Evolutionary conservation across 2,797 vertebrate genomes (phyloP).

Genomic region (Manis crassicaudata): DNA sequence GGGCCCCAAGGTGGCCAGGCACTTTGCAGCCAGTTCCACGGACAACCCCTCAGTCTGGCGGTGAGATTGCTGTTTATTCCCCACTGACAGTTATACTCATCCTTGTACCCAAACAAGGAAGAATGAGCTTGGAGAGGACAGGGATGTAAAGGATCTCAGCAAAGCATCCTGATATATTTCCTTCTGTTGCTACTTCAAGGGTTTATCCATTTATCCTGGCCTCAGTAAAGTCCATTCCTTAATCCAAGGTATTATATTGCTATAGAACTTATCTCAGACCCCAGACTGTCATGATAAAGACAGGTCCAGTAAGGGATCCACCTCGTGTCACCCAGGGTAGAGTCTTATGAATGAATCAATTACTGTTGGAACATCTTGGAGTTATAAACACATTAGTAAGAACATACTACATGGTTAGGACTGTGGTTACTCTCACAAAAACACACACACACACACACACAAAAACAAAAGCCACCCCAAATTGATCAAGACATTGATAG

Average conservation of each 20-base stretch:
- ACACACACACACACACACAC: too few species aligned
- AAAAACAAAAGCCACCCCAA: neutral
- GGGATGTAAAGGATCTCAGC: neutral
- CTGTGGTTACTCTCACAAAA: neutral
- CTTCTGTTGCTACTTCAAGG: neutral
- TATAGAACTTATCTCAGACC: neutral
- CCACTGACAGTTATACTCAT: neutral
- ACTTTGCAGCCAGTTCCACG: neutral
- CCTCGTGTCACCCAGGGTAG: neutral
- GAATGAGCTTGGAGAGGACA: neutral
- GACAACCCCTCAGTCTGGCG: neutral
- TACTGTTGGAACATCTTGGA: neutral
- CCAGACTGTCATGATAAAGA: neutral
- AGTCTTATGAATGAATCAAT: slow-evolving; percentile 5
- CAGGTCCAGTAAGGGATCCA: neutral
- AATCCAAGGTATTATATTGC: neutral
- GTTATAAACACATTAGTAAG: neutral
- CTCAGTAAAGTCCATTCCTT: neutral
- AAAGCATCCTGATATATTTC: neutral
- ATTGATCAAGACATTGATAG: neutral
- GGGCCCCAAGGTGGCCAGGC: neutral
- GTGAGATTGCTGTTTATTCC: neutral
- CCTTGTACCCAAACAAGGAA: neutral
- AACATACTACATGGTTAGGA: neutral
- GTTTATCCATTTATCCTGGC: neutral